A percentile compares a stretch with the other conserved stretches of the same genome.
Conservation (phyloP, 2,797 vertebrate genomes). For the Sebastes matsubarae region DNA sequence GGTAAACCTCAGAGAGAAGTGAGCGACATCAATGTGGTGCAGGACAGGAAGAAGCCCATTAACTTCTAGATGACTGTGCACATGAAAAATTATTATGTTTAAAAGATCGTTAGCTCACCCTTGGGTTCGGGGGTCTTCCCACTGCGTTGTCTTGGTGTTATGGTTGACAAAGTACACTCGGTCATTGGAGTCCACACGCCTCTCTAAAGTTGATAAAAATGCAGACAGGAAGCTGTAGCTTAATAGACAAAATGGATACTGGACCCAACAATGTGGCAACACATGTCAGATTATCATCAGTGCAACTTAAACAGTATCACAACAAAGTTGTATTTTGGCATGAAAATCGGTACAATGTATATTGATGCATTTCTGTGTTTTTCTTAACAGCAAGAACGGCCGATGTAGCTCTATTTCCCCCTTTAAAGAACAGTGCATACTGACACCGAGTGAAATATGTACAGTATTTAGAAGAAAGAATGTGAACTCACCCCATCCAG, state of each 20-base stretch:
- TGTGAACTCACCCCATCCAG: constrained; percentile 93
- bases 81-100: background rate
- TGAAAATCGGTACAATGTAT: background rate
- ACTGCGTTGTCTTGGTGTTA: constrained; percentile 98
- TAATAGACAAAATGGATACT: background rate
- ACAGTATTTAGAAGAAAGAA: background rate
- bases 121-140: constrained; percentile 99
- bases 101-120: constrained; percentile 83
- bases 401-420: background rate
- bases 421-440: background rate
- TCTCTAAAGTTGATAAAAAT: constrained; percentile 82
- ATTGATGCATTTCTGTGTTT: background rate
- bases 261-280: background rate
- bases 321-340: background rate
- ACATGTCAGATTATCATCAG: background rate
- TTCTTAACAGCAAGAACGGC: background rate
- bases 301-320: background rate
- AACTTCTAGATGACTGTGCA: background rate
- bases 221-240: constrained; percentile 2
- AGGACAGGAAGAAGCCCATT: background rate
- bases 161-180: constrained; percentile 99
- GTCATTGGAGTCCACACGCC: constrained; percentile 97
- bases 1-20: background rate
- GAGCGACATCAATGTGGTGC: background rate
- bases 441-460: background rate